phyloP scores from a whole-genome alignment of 2,888 invertebrate genomes.

The Furcula furcula region DNA sequence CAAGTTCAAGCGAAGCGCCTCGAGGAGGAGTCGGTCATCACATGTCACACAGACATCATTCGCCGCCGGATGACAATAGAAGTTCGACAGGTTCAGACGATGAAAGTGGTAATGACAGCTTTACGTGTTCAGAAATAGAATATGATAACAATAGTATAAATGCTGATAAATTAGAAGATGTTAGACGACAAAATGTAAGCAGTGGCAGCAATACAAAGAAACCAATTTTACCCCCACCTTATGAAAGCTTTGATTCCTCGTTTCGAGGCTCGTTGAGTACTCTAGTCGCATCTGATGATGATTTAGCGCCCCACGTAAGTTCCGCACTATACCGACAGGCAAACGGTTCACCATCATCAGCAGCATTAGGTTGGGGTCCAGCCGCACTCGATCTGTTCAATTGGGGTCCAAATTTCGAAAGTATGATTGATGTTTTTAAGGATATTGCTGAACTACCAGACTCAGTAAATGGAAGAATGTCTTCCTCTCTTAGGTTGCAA shows the following conservation, averaged over 20 bases:
- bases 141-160: slow-evolving; percentile 94
- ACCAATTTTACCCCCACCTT: slow-evolving; percentile 88
- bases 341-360: slow-evolving; percentile 89
- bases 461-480: slow-evolving; percentile 86
- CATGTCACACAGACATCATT: slow-evolving; percentile 87
- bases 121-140: slow-evolving; percentile 98
- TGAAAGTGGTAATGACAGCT: slow-evolving; percentile 97
- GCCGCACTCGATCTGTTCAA: slow-evolving; percentile 85
- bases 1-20: slow-evolving; percentile 92
- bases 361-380: slow-evolving; percentile 94
- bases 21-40: slow-evolving; percentile 86
- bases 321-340: slow-evolving; percentile 90
- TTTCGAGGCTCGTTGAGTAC: slow-evolving; percentile 97
- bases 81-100: slow-evolving; percentile 91
- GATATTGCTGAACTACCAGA: slow-evolving; percentile 98
- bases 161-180: slow-evolving; percentile 88
- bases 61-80: slow-evolving; percentile 87
- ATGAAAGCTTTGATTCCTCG: slow-evolving; percentile 96
- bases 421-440: slow-evolving; percentile 96
- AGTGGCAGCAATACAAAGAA: slow-evolving; percentile 81
- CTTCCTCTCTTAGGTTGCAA: slow-evolving; percentile 88
- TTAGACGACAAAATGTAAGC: slow-evolving; percentile 80
- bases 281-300: slow-evolving; percentile 96
- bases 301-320: slow-evolving; percentile 90
- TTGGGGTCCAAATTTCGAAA: slow-evolving; percentile 98